Evolutionary conservation across 2,797 vertebrate genomes (phyloP).

Genomic region (Pipistrellus kuhlii): DNA sequence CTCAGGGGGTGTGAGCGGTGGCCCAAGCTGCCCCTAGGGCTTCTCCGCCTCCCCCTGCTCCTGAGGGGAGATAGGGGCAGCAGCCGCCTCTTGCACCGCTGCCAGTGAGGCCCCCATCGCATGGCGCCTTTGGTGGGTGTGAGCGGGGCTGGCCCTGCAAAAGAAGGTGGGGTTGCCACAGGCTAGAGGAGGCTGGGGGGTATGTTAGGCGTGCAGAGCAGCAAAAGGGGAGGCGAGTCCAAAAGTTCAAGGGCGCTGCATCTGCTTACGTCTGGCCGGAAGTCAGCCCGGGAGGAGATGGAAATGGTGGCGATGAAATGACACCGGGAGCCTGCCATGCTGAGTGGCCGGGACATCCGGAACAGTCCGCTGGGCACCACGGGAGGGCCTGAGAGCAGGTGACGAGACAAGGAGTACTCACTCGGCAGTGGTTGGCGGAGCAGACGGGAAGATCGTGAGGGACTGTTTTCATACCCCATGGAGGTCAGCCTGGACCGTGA

Average conservation of each 20-base stretch:
- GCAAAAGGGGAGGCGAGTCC: neutral
- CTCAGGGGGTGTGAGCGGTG: too few relatives aligned
- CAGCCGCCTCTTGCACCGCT: too few relatives aligned
- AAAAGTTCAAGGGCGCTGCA: neutral
- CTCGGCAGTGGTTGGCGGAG: neutral
- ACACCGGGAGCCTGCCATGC: neutral
- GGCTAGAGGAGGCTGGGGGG: neutral
- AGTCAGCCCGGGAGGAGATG: neutral
- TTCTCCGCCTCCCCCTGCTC: too few relatives aligned
- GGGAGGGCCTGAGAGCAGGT: neutral
- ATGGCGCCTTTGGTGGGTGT: too few relatives aligned
- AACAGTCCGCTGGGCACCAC: neutral
- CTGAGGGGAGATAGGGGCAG: too few relatives aligned
- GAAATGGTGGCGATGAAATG: neutral
- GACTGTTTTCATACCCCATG: neutral
- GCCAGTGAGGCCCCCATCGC: too few relatives aligned
- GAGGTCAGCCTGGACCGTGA: neutral
- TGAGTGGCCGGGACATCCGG: too few relatives aligned
- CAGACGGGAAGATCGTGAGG: neutral
- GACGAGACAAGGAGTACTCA: neutral
- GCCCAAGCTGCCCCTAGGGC: too few relatives aligned
- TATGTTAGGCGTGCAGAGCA: neutral
- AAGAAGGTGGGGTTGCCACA: neutral
- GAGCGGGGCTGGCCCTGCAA: neutral
- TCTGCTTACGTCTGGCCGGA: neutral